These are phyloP conservation scores for Noctuana brunneofusca DNA, from an alignment of 2,888 invertebrate species.

Conservation along the genomic window DNA sequence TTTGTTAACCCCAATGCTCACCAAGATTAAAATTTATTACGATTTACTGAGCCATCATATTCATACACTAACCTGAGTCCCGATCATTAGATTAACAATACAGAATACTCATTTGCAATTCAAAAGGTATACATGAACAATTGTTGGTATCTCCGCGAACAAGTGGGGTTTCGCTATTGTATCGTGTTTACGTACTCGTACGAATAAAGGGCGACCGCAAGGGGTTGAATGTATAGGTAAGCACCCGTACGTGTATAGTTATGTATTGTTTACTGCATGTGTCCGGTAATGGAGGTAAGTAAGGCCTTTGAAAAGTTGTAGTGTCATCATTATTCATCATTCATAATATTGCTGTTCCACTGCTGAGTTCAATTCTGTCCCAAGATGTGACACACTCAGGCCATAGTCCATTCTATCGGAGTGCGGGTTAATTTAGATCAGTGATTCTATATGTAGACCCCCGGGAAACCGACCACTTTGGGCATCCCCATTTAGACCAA, in stretches of 20 bases:
- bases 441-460: no score
- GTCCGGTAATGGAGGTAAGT: no score
- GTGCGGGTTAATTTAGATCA: no score
- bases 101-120: constrained; percentile 27
- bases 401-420: no score
- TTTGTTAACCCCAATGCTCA: constrained; percentile 5
- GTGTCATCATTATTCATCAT: no score
- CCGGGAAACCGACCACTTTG: no score
- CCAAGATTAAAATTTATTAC: not conserved
- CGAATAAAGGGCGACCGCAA: constrained; percentile 7
- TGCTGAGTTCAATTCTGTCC: no score
- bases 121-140: constrained; percentile 8
- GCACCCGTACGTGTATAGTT: not conserved
- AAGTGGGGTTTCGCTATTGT: constrained; percentile 8
- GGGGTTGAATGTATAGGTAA: not conserved
- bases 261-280: no score
- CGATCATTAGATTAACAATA: constrained; percentile 18
- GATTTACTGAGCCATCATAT: constrained; percentile 16
- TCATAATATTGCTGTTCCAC: no score
- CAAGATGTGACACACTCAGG: no score
- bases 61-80: constrained; percentile 9
- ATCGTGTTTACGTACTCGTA: not conserved
- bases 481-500: no score
- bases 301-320: no score
- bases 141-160: constrained; percentile 8